Conservation (phyloP, 1,140 invertebrate genomes). For the Tachypleus tridentatus region DNA sequence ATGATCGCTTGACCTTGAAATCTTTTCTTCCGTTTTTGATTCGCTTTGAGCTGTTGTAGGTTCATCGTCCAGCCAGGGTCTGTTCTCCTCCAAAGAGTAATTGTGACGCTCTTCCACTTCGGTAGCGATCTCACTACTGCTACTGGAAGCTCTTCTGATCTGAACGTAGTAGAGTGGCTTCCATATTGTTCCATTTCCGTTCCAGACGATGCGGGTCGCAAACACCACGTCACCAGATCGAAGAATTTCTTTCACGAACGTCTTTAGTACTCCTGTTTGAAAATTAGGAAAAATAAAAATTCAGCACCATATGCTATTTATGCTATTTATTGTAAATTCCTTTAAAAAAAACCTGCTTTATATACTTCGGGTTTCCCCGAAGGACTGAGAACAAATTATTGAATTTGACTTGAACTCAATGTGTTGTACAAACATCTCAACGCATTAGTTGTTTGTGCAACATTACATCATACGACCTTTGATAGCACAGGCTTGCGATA, state of each 20-base stretch:
- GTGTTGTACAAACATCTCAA: no score
- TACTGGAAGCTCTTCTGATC: neutral
- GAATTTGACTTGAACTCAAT: no score
- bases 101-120: neutral
- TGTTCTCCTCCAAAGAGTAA: neutral
- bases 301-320: no score
- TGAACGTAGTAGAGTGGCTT: conserved; percentile 12
- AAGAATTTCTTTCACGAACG: conserved; percentile 13
- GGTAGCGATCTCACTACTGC: neutral
- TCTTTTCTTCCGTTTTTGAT: conserved; percentile 45
- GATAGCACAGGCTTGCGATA: no score
- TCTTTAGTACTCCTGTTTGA: conserved; percentile 14
- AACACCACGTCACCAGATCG: conserved; percentile 11
- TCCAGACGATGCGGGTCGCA: conserved; percentile 12
- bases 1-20: no score
- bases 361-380: no score
- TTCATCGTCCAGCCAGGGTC: neutral
- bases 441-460: no score
- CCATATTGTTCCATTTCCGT: conserved; percentile 10
- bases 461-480: no score
- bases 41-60: conserved; percentile 31
- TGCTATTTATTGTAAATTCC: no score
- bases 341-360: no score
- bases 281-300: neutral
- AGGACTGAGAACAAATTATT: no score